A percentile compares a stretch with the other conserved stretches of the same genome.
Conservation (phyloP, 2,888 invertebrate species). For the Phengaris arion region DNA sequence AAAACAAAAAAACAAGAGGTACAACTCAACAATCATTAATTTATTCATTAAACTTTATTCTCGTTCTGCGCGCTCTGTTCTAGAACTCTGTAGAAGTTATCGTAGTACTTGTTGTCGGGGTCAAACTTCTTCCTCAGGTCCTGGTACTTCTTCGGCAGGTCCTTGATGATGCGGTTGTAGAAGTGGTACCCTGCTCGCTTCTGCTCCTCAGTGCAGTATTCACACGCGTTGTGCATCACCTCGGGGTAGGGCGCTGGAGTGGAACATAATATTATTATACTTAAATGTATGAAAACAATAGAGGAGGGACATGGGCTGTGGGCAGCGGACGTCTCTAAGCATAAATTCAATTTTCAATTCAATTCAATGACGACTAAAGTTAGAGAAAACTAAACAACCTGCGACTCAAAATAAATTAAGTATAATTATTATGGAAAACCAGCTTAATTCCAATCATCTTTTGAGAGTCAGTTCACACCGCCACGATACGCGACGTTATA, state of each 20-base stretch:
- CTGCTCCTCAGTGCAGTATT: neutral
- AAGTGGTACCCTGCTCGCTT: neutral
- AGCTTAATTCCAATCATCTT: too few species aligned
- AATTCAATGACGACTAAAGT: too few species aligned
- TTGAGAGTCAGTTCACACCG: too few species aligned
- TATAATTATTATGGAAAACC: too few species aligned
- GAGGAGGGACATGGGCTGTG: too few species aligned
- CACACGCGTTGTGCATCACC: neutral
- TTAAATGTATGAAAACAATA: too few species aligned
- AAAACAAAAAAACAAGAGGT: neutral
- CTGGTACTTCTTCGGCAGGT: neutral
- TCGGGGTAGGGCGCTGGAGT: conserved; percentile 8
- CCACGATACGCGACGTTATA: too few species aligned
- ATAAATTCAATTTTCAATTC: too few species aligned
- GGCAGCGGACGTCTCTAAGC: too few species aligned
- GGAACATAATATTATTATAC: too few species aligned
- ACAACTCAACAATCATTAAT: neutral
- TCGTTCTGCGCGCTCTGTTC: neutral
- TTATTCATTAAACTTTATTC: neutral
- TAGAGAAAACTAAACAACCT: too few species aligned
- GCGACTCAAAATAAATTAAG: too few species aligned
- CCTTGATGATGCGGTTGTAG: neutral
- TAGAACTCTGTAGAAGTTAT: conserved; percentile 2
- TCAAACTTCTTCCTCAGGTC: neutral
- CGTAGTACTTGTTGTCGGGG: conserved; percentile 13